Base-by-base conservation (phyloP, 2,888 invertebrate genomes). In the Parnassius mnemosyne region DNA sequence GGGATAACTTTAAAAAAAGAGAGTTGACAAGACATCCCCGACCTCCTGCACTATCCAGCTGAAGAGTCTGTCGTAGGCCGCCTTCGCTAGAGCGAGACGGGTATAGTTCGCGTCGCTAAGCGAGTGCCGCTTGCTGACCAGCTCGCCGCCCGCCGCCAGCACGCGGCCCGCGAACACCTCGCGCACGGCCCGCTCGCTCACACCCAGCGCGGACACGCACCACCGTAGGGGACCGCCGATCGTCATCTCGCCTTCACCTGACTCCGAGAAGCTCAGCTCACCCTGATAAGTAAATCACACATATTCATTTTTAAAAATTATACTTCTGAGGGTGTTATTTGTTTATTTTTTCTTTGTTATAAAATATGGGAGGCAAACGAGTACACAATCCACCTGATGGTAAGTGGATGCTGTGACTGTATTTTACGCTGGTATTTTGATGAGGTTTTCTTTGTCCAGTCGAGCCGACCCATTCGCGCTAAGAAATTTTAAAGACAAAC, bases 41-140 rank as follows among this genome's bases (percentile, higher is more conserved):
- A 89, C 90, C 84, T 90, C 92, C 51, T 94, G 94, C 13, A 99
- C 98, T 65, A 99, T 97, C 97, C 97, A 98, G 0, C 96, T 94
- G 87, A 99, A 99, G 58, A 99, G 92, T 20, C 98, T 92, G 77
- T 99, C 98, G 78, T 99, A 99, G 41, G 99, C 94, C 3, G 98
- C 98, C 93, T 99, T 99, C 3, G 98, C 97, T 59, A 98, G 92
- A 7, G 99, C 99, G 84, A 98, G 97, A 68, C 97, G 90, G 12
- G 98, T 99, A 79, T 96, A 97, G 75, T 95, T 93, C 0, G 98
- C 98, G 80, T 98, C 97, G 0, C 92, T 88, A 55, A 96, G 93
- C 58, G 96, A 97, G 81, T 99, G 97, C 68, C 95, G 95, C 88
- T 99, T 99, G 82, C 95, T 83, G 71, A 89, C 88, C 0, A 89